Evolutionary conservation across 1,140 invertebrate species (phyloP).

Genomic region (Tyrophagus putrescentiae): DNA sequence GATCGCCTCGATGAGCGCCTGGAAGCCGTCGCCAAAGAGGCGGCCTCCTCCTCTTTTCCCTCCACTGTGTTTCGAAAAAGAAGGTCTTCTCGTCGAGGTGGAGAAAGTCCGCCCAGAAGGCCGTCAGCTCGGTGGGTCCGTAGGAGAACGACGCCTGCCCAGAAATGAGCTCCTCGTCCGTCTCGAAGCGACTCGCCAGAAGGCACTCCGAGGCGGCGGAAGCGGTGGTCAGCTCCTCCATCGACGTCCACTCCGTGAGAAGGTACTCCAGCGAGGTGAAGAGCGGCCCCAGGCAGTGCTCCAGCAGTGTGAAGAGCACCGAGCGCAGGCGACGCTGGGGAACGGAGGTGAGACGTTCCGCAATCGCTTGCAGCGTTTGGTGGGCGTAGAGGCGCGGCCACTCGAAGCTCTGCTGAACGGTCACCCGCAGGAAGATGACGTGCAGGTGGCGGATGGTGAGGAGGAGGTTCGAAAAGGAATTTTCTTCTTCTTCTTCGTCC

Average conservation of each 20-base stretch:
- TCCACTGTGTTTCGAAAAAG: too few species aligned
- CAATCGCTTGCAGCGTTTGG: conserved; percentile 3
- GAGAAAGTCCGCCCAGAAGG: conserved; percentile 8
- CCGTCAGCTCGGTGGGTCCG: neutral
- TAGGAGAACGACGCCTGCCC: neutral
- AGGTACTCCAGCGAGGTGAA: conserved; percentile 8
- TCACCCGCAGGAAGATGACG: neutral
- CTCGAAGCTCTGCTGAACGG: neutral
- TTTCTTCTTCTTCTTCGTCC: too few species aligned
- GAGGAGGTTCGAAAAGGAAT: neutral
- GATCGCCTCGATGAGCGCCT: neutral
- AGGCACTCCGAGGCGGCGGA: neutral
- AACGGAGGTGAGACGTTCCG: neutral
- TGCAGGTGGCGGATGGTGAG: neutral
- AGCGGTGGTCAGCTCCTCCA: neutral
- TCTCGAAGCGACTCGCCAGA: neutral
- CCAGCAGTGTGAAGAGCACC: neutral
- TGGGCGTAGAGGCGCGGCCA: neutral
- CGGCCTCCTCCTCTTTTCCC: too few species aligned
- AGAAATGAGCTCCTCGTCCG: neutral
- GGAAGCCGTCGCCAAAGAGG: neutral
- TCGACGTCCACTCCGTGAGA: neutral
- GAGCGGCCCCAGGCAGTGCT: neutral
- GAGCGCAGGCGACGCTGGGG: neutral
- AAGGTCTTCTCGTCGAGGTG: neutral